phyloP scores from a whole-genome alignment of 2,888 invertebrate species.

The Ochropleura plecta region DNA sequence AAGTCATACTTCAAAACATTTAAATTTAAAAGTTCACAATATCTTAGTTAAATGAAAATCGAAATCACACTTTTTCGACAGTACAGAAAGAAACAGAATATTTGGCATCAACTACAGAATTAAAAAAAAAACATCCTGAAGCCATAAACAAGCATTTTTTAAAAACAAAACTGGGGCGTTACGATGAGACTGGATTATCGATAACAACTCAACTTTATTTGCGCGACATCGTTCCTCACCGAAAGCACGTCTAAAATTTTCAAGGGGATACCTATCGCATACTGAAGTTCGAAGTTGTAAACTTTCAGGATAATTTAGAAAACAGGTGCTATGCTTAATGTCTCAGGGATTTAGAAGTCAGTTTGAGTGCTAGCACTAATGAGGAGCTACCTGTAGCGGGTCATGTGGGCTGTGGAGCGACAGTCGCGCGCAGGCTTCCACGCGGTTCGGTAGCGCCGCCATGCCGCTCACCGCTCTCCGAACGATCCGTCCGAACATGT shows the following conservation, averaged over 20 bases:
- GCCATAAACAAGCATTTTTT: neutral
- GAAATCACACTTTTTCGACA: neutral
- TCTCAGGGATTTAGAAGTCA: slow-evolving; percentile 78
- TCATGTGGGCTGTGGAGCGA: slow-evolving; percentile 83
- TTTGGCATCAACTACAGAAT: neutral
- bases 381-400: slow-evolving; percentile 87
- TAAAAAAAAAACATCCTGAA: neutral
- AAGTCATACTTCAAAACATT: neutral
- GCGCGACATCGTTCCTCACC: neutral
- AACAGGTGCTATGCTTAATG: slow-evolving; percentile 69
- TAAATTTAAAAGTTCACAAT: neutral
- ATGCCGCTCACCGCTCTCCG: slow-evolving; percentile 76
- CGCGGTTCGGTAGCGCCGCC: slow-evolving; percentile 85
- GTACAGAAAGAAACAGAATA: neutral
- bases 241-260: slow-evolving; percentile 2
- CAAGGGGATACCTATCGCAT: slow-evolving; percentile 9
- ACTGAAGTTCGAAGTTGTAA: slow-evolving; percentile 9
- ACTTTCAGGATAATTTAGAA: slow-evolving; percentile 55
- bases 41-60: neutral
- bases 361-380: slow-evolving; percentile 78
- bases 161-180: neutral
- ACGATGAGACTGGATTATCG: neutral
- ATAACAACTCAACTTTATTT: slow-evolving; percentile 30
- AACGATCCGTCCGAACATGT: slow-evolving; percentile 78
- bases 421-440: slow-evolving; percentile 90